A percentile compares a stretch with the other conserved stretches of the same genome.
phyloP scores from a whole-genome alignment of 2,113 vertebrate genomes.

The Mola mola region DNA sequence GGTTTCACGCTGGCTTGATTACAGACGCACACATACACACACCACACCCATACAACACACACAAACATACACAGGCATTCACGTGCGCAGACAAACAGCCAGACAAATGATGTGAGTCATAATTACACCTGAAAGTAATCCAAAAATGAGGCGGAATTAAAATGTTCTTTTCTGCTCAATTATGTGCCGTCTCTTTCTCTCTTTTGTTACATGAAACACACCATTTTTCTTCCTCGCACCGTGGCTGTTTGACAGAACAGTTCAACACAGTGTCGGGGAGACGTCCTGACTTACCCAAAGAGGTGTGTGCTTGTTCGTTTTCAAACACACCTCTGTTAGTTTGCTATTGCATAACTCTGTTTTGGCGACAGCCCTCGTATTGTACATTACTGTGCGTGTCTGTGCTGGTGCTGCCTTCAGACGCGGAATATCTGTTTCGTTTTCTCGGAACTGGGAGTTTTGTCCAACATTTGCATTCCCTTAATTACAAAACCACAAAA shows the following conservation, averaged over 20 bases:
- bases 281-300: conserved; percentile 28
- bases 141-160: conserved; percentile 48
- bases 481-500: neutral
- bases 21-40: conserved; percentile 29
- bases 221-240: neutral
- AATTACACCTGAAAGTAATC: conserved; percentile 48
- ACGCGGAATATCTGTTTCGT: neutral
- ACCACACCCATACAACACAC: conserved; percentile 45
- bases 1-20: conserved; percentile 31
- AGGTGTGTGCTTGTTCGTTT: conserved; percentile 31
- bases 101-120: conserved; percentile 23
- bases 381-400: conserved; percentile 13
- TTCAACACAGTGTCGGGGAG: conserved; percentile 34
- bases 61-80: neutral
- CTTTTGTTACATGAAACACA: too few relatives aligned
- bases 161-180: conserved; percentile 8
- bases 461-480: neutral
- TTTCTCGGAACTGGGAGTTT: neutral
- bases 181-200: conserved; percentile 8
- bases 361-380: too few relatives aligned
- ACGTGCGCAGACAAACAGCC: conserved; percentile 11
- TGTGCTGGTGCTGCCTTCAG: conserved; percentile 15
- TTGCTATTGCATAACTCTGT: conserved; percentile 23
- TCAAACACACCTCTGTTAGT: conserved; percentile 24
- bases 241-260: neutral